Conservation (phyloP, 2,797 vertebrate species). For the Lerista edwardsae region DNA sequence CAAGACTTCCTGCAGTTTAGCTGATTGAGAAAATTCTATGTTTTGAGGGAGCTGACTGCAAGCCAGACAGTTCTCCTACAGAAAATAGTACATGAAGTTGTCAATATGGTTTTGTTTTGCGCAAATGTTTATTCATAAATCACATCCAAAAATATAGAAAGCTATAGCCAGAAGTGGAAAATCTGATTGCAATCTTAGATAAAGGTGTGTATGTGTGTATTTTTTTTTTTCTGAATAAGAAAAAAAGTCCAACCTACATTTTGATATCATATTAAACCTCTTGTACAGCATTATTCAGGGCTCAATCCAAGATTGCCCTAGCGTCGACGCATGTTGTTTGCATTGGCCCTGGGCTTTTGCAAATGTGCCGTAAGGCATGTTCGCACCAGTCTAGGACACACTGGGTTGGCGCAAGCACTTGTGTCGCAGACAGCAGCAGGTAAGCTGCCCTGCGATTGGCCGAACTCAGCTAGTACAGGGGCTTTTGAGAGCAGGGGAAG, state of each 20-base stretch:
- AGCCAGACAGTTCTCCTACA: slow-evolving; percentile 89
- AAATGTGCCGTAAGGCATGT: too few species aligned
- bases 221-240: too few species aligned
- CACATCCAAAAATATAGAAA: not conserved
- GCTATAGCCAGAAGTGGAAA: not conserved
- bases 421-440: too few species aligned
- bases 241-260: not conserved
- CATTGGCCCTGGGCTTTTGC: too few species aligned
- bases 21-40: slow-evolving; percentile 86
- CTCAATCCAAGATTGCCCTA: too few species aligned
- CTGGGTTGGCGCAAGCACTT: too few species aligned
- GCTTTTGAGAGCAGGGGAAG: too few species aligned
- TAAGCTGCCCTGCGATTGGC: too few species aligned
- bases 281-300: not conserved
- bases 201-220: not conserved
- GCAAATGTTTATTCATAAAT: not conserved
- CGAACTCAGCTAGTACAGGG: too few species aligned
- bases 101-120: not conserved
- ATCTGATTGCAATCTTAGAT: not conserved
- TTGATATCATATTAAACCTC: not conserved
- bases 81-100: slow-evolving; percentile 30
- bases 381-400: too few species aligned
- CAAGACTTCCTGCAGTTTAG: slow-evolving; percentile 90
- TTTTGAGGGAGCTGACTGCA: slow-evolving; percentile 92
- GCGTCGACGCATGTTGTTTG: too few species aligned